Conservation (phyloP, 2,888 invertebrate species). For the Ditula angustiorana region DNA sequence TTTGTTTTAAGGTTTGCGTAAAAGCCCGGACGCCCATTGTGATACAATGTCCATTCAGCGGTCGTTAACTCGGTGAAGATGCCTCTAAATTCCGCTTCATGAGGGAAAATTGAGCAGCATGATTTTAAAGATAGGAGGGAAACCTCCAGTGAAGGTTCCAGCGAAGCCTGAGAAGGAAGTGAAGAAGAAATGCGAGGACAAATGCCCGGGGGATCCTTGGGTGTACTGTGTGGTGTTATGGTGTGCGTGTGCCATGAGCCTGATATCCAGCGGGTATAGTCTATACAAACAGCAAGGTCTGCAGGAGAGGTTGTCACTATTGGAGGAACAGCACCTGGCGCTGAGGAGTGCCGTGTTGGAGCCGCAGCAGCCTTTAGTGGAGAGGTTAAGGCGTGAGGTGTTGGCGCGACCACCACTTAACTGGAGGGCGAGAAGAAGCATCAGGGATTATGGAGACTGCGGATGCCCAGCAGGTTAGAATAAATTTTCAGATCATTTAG, state of each 20-base stretch:
- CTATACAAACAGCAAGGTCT: constrained; percentile 85
- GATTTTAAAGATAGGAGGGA: constrained; percentile 78
- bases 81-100: constrained; percentile 49
- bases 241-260: constrained; percentile 88
- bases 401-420: constrained; percentile 66
- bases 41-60: constrained; percentile 54
- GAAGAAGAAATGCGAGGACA: constrained; percentile 68
- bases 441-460: constrained; percentile 88
- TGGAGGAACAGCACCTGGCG: constrained; percentile 85
- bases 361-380: constrained; percentile 82
- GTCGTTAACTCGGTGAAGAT: constrained; percentile 48
- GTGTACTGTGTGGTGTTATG: constrained; percentile 84
- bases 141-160: constrained; percentile 57
- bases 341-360: constrained; percentile 82
- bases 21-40: constrained; percentile 56
- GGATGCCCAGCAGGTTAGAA: constrained; percentile 89
- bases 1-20: constrained; percentile 47
- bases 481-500: not conserved
- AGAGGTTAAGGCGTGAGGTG: constrained; percentile 83
- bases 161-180: constrained; percentile 60
- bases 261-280: constrained; percentile 86
- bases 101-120: constrained; percentile 60
- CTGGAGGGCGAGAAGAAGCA: constrained; percentile 75
- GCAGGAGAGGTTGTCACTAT: constrained; percentile 77
- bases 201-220: constrained; percentile 75